A percentile compares a stretch with the other conserved stretches of the same genome.
Conservation (phyloP, 2,888 invertebrate species). For the Parascotia fuliginaria region DNA sequence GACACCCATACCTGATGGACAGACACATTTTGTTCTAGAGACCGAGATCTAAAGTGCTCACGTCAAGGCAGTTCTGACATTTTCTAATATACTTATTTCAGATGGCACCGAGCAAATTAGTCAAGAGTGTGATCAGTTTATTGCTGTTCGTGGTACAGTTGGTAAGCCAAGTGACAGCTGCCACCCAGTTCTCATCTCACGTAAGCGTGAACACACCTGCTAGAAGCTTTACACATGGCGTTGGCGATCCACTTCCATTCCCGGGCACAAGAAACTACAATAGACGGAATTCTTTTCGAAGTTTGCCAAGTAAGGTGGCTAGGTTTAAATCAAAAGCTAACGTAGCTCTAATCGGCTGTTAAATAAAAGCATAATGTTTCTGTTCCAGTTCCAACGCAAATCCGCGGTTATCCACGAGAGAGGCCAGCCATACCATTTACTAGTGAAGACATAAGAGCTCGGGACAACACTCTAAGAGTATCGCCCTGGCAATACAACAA, state of each 20-base stretch:
- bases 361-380: too few relatives aligned
- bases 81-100: too few relatives aligned
- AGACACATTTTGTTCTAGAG: too few relatives aligned
- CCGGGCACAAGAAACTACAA: constrained; percentile 45
- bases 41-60: too few relatives aligned
- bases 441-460: constrained; percentile 58
- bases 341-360: too few relatives aligned
- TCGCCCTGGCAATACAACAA: constrained; percentile 57
- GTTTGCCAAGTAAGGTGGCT: constrained; percentile 59
- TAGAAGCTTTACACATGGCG: constrained; percentile 76
- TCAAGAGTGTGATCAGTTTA: constrained; percentile 35
- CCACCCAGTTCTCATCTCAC: constrained; percentile 75
- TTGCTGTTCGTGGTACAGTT: constrained; percentile 51
- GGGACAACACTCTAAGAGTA: constrained; percentile 45
- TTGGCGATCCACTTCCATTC: constrained; percentile 69
- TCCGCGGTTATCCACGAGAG: constrained; percentile 61
- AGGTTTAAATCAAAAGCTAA: too few relatives aligned
- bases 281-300: constrained; percentile 43
- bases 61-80: too few relatives aligned
- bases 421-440: constrained; percentile 72
- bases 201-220: constrained; percentile 77
- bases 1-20: too few relatives aligned
- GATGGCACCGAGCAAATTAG: constrained; percentile 38
- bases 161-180: constrained; percentile 45
- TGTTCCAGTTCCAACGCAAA: constrained; percentile 26